Evolutionary conservation across 1,140 invertebrate genomes (phyloP), one percentile per base, ranked within the genome.

Genomic region (Stegodyphus dumicola): DNA sequence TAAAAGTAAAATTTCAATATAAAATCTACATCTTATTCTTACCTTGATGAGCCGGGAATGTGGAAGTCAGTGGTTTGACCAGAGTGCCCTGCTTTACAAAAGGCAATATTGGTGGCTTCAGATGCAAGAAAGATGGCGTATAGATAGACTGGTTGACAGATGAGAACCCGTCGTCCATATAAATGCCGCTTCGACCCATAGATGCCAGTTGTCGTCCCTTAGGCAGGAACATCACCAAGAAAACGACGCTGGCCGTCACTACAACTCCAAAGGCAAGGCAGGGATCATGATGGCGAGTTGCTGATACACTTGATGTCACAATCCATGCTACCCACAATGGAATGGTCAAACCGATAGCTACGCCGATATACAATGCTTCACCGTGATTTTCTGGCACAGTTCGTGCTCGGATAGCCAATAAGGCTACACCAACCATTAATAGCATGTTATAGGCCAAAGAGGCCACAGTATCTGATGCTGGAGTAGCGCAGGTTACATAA

Each of bases 371-470:
- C 6, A 94, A 93, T 5, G 96, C 95, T 91, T 98, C 97, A 0
- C 96, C 92, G 89, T 97, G 96, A 90, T 98, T 98, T 89, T 98
- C 96, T n/a, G 95, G 93, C 33, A 98, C 96, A 33, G 95, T 94
- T 65, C 91, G 90, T 13, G 91, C 89, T 33, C 95, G 93, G 54
- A 97, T 92, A 6, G 97, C 95, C 76, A 98, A 91, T 67, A 95
- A 93, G 51, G 94, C 94, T 18, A 97, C 96, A 52, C 96, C 94
- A 11, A 96, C 90, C 51, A 98, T 94, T 15, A 98, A 91, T 89
- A 96, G 94, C 78, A 95, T 93, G 49, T 95, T 93, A 91, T 97
- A 97, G 89, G 95, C 92, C 87, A 98, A 89, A 74, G 96, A 92
- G 88, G 97, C 89, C 80, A 98, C 90, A 85, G 96, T 92, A 88